Conservation (phyloP, 2,888 invertebrate genomes). For the Schizotus pectinicornis region DNA sequence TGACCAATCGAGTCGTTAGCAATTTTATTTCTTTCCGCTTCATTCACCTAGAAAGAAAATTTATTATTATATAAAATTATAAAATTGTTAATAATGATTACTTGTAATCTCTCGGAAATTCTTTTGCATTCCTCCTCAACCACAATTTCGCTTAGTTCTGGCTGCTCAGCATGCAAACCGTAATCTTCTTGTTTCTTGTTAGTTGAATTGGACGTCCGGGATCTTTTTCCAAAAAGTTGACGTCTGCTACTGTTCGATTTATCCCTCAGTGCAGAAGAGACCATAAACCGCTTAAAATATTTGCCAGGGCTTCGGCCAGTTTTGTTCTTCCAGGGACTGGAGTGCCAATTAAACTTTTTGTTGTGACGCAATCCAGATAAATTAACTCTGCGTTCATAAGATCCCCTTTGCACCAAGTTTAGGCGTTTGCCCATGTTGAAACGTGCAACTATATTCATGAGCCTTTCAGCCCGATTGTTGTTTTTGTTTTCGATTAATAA, state of each 20-base stretch:
- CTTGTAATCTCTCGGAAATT: no score
- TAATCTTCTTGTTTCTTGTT: no score
- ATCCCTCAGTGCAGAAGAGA: no score
- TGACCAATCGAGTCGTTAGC: slow-evolving; percentile 16
- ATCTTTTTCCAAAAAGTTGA: no score
- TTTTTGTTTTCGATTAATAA: slow-evolving; percentile 30
- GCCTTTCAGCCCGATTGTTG: slow-evolving; percentile 28
- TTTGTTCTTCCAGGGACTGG: slow-evolving; percentile 21
- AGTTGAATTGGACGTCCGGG: no score
- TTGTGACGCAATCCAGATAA: slow-evolving; percentile 27
- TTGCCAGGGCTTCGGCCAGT: slow-evolving; percentile 18
- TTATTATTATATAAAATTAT: no score
- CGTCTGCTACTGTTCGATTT: no score
- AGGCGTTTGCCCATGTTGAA: slow-evolving; percentile 32
- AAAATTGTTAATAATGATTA: no score
- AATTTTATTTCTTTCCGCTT: slow-evolving; percentile 5
- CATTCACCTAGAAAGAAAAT: slow-evolving; percentile 7
- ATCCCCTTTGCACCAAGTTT: slow-evolving; percentile 31
- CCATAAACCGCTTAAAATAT: no score
- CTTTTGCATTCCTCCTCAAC: no score
- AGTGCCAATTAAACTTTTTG: slow-evolving; percentile 23
- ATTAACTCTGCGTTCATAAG: slow-evolving; percentile 24
- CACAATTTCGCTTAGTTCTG: no score
- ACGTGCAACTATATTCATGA: slow-evolving; percentile 31
- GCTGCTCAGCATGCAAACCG: no score